phyloP scores from a whole-genome alignment of 2,888 invertebrate species.

The Adineta ricciae region DNA sequence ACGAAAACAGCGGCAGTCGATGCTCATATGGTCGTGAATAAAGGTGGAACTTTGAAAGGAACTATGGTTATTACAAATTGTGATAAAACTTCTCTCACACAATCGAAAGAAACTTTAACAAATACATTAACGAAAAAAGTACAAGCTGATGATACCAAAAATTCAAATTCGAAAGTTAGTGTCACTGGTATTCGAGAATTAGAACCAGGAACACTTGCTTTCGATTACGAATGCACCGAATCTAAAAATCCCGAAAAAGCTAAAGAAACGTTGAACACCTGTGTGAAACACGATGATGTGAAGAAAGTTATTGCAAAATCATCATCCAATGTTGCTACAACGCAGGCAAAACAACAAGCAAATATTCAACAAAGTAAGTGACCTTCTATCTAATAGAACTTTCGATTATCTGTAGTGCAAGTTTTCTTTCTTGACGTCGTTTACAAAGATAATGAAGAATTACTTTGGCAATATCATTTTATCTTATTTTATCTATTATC shows the following conservation, averaged over 20 bases:
- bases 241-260: background rate
- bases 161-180: background rate
- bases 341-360: too few species aligned
- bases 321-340: too few species aligned
- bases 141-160: background rate
- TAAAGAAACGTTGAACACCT: background rate
- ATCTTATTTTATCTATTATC: too few species aligned
- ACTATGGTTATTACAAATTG: background rate
- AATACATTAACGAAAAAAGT: background rate
- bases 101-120: background rate
- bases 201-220: background rate
- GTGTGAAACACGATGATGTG: background rate
- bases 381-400: too few species aligned
- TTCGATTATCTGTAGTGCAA: too few species aligned
- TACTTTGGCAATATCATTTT: too few species aligned
- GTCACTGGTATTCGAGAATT: background rate
- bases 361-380: too few species aligned
- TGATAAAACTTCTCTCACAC: background rate
- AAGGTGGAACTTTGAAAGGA: background rate
- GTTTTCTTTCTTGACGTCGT: too few species aligned
- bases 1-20: background rate
- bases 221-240: background rate
- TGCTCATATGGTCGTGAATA: too few species aligned
- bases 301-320: too few species aligned
- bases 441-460: too few species aligned